Base-by-base conservation (phyloP, 2,888 invertebrate genomes). In the Hartigia nigra region DNA sequence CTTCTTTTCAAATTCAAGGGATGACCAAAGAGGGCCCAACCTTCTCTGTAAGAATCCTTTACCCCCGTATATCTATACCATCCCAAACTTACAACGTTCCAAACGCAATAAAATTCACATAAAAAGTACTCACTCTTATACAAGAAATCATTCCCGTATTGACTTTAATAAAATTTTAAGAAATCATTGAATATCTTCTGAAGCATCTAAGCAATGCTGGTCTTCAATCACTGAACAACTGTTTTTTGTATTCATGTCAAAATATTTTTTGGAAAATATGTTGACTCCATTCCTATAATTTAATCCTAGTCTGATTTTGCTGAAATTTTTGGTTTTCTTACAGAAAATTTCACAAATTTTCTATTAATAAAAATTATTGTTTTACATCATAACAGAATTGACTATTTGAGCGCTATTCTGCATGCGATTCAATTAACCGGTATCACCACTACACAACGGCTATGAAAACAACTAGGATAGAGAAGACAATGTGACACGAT, bases 401-500 rank as follows among this genome's bases (percentile, higher is more conserved):
- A 55, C 5, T 55, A 55, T 14, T 55, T 23, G 55, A 23, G 14
- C 23, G 55, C 23, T 23, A 55, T 2, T 55, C 55, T 9, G 14
- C 23, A 55, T 55, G 23, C 55, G 55, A 55, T 1, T 55, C 23
- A 23, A 55, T 55, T 55, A 55, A 23, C 2, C 23, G 55, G 23
- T 23, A 55, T 55, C 55, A 2, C 9, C 55, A 23, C 23, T 55
- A 55, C 55, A 23, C 55, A 23, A 55, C 9, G 23, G 55, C 23
- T 55, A 55, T 9, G 55, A 55, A 23, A 55, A 55, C 23, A 55
- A 55, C 23, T 55, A 55, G 23, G 23, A 23, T 23, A 23, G 55
- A 55, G 55, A 55, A 55, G 55, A 55, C 89, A 89, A 89, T 90
- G 89, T 89, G 91, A 91, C 91, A 90, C 90, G 91, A 91, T 91